Percentiles rank a stretch among this genome's conserved stretches.
phyloP scores from a whole-genome alignment of 2,888 invertebrate species.

The Scaptomyza caliginosa region DNA sequence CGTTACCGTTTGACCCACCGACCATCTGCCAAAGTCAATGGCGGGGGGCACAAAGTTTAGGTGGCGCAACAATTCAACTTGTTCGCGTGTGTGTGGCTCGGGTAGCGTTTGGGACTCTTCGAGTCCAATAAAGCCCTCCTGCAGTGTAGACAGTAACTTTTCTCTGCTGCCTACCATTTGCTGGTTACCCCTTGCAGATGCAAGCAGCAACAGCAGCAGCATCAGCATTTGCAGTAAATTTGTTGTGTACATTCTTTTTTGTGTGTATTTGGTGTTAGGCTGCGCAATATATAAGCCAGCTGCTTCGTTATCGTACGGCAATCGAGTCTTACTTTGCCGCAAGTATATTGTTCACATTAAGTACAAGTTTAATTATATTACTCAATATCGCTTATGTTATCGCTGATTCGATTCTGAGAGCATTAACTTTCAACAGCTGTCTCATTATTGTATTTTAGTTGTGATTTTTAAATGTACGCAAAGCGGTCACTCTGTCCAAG shows the following conservation, averaged over 20 bases:
- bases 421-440: conserved; percentile 54
- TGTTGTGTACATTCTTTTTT: conserved; percentile 53
- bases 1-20: conserved; percentile 94
- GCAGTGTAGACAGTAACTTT: conserved; percentile 46
- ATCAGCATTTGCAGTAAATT: conserved; percentile 32
- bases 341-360: conserved; percentile 50
- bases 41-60: conserved; percentile 85
- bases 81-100: conserved; percentile 58
- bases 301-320: conserved; percentile 38
- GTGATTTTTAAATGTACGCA: not conserved
- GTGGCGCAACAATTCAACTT: conserved; percentile 76
- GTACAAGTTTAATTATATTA: conserved; percentile 68
- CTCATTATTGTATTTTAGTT: not conserved
- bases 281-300: conserved; percentile 31
- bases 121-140: conserved; percentile 45
- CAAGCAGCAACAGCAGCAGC: conserved; percentile 34
- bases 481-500: conserved; percentile 25
- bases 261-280: conserved; percentile 29
- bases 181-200: conserved; percentile 27
- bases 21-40: conserved; percentile 87
- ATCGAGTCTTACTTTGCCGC: conserved; percentile 31
- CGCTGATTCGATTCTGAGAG: conserved; percentile 55
- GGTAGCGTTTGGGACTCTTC: conserved; percentile 60
- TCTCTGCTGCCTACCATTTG: conserved; percentile 44
- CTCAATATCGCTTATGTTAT: conserved; percentile 72